phyloP scores from a whole-genome alignment of 1,140 invertebrate species.

The Penaeus chinensis region DNA sequence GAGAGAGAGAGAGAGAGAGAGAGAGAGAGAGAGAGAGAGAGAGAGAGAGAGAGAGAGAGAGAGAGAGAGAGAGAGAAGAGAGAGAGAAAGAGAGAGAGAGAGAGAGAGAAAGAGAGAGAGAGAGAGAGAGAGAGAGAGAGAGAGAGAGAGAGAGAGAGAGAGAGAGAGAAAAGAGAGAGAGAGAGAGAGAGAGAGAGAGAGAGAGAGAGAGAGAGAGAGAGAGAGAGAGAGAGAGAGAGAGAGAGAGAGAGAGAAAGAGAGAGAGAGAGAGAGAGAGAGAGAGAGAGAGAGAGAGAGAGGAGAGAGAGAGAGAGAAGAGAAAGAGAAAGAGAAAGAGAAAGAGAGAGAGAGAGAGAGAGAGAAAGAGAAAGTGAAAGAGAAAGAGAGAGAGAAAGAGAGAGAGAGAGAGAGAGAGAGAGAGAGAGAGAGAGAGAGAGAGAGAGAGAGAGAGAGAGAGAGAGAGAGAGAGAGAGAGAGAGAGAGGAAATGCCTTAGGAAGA shows the following conservation, averaged over 20 bases:
- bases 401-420: background rate
- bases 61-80: background rate
- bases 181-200: background rate
- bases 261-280: background rate
- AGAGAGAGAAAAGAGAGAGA: background rate
- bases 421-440: background rate
- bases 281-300: background rate
- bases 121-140: background rate
- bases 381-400: background rate
- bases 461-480: background rate
- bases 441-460: background rate
- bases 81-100: background rate
- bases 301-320: background rate
- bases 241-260: background rate
- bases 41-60: background rate
- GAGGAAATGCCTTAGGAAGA: background rate
- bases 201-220: background rate
- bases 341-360: background rate
- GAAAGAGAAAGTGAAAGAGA: background rate
- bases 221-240: background rate
- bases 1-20: background rate
- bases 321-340: background rate
- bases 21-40: background rate
- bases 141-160: background rate
- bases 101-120: background rate